Evolutionary conservation across 2,888 invertebrate genomes (phyloP), one percentile per base, ranked within the genome.

Genomic region (Mesochorus sp.): DNA sequence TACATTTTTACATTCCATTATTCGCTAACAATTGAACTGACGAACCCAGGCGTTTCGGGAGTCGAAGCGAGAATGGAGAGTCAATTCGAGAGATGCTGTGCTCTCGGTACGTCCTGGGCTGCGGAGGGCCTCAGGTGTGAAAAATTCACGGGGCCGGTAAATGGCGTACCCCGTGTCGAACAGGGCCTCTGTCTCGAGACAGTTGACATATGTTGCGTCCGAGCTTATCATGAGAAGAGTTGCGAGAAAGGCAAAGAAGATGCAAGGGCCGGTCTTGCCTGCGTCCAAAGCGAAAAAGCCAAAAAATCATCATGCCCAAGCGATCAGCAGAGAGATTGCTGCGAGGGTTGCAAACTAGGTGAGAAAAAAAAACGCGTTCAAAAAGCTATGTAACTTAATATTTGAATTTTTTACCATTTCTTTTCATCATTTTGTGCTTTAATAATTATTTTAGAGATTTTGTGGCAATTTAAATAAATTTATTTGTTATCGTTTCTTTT

Each of bases 101-200:
- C 89, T 12, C 87, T 92, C 47, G 94, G 94, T 0, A 91, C 91
- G 26, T 90, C 91, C 2, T 92, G 93, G 91, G 93, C 93, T 0
- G 84, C 86, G 10, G 92, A 92, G 26, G 91, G 91, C 1, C 87
- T 91, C 24, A 90, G 89, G 19, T 94, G 94, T 81, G 89, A 91
- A 6, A 91, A 91, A 57, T 91, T 92, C 76, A 91, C 91, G 0
- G 92, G 92, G 0, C 92, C 94, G 0, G 92, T 94, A 42, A 86
- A 91, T 0, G 93, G 92, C 12, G 92, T 95, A 57, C 89, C 93
- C 0, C 89, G 92, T 3, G 91, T 93, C 39, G 93, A 94, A 85
- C 94, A 94, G 83, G 92, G 92, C 1, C 87, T 93, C 0, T 95
- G 95, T 82, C 87, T 94, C 42, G 93, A 93, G n/a, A 92, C 94